Conservation (phyloP, 2,888 invertebrate genomes). For the Drosophila subquinaria region DNA sequence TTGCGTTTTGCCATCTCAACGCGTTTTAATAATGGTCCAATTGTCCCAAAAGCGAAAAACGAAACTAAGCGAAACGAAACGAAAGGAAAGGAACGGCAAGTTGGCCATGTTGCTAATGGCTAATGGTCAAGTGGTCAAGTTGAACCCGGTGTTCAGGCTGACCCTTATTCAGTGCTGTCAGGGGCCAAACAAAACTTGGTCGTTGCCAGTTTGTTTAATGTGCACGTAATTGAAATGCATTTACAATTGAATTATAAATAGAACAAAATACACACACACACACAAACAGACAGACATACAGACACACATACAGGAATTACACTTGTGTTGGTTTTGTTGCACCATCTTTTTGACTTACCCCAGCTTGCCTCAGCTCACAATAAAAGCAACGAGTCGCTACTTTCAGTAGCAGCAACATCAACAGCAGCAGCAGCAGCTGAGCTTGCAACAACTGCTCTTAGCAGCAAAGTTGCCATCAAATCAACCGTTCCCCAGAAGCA, state of each 20-base stretch:
- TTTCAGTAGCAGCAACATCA: slow-evolving; percentile 55
- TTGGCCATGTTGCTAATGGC: slow-evolving; percentile 51
- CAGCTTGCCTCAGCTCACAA: slow-evolving; percentile 34
- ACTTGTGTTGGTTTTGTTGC: slow-evolving; percentile 5
- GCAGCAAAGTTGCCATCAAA: slow-evolving; percentile 71
- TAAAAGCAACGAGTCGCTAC: slow-evolving; percentile 65
- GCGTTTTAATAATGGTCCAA: slow-evolving; percentile 81
- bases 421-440: slow-evolving; percentile 52
- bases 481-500: slow-evolving; percentile 76
- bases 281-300: slow-evolving; percentile 37
- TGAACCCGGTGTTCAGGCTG: slow-evolving; percentile 37
- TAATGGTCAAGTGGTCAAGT: slow-evolving; percentile 77
- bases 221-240: slow-evolving; percentile 82
- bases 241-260: slow-evolving; percentile 82
- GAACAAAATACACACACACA: slow-evolving; percentile 69
- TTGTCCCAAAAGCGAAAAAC: slow-evolving; percentile 74
- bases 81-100: slow-evolving; percentile 22
- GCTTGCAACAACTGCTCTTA: slow-evolving; percentile 56
- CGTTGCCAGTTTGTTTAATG: slow-evolving; percentile 75
- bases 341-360: slow-evolving; percentile 9
- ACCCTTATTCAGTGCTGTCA: not conserved
- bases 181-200: slow-evolving; percentile 55
- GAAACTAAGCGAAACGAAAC: slow-evolving; percentile 28
- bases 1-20: slow-evolving; percentile 78
- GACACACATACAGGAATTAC: slow-evolving; percentile 30